Evolutionary conservation across 1,140 invertebrate species (phyloP), one percentile per base, ranked within the genome.

Genomic region (Papilio xuthus): DNA sequence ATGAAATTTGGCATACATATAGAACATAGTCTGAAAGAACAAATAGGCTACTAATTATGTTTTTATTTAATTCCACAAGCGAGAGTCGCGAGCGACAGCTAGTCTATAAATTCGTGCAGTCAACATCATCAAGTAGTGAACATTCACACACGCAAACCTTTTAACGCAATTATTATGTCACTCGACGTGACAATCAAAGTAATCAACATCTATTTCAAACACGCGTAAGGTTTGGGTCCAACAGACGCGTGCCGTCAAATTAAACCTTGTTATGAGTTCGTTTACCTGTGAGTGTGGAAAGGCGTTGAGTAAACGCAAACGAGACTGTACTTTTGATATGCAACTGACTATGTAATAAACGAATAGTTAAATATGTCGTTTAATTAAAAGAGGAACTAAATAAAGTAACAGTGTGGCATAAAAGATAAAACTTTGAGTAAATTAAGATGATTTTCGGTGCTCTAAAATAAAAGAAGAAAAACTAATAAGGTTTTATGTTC

Each of bases 281-380:
- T 72, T 72, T 72, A 72, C 70, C 70, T 72, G 41, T 20, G 42
- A 42, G 70, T 72, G 70, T 72, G 41, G 70, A 72, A 44, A 47
- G 70, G 69, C 69, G 42, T 72, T 72, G 42, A 72, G 42, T 20
- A 44, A 72, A 72, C 37, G 70, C 9, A 44, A 20, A 4, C 37
- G 20, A 26, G 6, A 18, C 56, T 15, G 32, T 63, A 28, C 23
- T n/a, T 60, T 60, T 60, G 20, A 26, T 60, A 23, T 10, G 56
- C 23, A n/a, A 23, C 56, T 26, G 26, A 15, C 28, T 44, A 44
- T 44, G 9, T 12, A 44, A 44, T 12, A 12, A 44, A 44, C 2
- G 10, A 9, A 12, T 9, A 44, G 0, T 44, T 13, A 44, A 13
- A 4, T 1, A 44, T 12, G 32, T 44, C 12, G 9, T 44, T 44